These are phyloP conservation scores for Syndactyla subalaris DNA, from an alignment of 2,797 vertebrate genomes.

Conservation along the genomic window DNA sequence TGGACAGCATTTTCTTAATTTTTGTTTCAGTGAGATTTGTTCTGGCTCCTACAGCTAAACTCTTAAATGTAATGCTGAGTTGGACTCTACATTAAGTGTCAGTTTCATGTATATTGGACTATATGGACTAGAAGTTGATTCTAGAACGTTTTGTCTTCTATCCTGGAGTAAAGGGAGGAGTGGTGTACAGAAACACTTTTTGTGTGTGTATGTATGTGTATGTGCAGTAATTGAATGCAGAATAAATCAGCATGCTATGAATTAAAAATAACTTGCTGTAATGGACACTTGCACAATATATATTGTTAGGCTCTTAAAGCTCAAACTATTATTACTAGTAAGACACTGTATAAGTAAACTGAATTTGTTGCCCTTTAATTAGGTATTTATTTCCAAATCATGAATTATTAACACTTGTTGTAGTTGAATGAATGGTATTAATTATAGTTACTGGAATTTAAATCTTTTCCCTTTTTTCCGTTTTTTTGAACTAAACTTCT, in stretches of 20 bases:
- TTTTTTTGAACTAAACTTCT: not conserved
- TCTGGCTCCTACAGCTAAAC: not conserved
- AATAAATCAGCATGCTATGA: not conserved
- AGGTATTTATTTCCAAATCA: constrained; percentile 13
- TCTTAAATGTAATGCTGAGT: not conserved
- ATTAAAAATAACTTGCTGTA: constrained; percentile 40
- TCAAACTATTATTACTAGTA: constrained; percentile 4
- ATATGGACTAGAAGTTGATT: not conserved
- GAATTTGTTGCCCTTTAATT: constrained; percentile 25
- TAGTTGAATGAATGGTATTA: not conserved
- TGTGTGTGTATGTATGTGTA: not conserved
- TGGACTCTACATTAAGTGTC: not conserved
- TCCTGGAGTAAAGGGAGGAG: not conserved
- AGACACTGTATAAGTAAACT: not conserved
- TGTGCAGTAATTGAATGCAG: constrained; percentile 8
- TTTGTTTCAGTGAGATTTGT: not conserved
- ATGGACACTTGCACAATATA: constrained; percentile 38
- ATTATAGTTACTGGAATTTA: constrained; percentile 1
- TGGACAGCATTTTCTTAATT: not conserved
- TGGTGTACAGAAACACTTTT: not conserved
- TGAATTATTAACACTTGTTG: constrained; percentile 16
- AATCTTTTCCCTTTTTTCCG: not conserved
- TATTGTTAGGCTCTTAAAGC: constrained; percentile 47
- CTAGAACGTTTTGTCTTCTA: not conserved
- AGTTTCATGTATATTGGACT: not conserved